Conservation (phyloP, 2,888 invertebrate species). For the Cantharis rufa region DNA sequence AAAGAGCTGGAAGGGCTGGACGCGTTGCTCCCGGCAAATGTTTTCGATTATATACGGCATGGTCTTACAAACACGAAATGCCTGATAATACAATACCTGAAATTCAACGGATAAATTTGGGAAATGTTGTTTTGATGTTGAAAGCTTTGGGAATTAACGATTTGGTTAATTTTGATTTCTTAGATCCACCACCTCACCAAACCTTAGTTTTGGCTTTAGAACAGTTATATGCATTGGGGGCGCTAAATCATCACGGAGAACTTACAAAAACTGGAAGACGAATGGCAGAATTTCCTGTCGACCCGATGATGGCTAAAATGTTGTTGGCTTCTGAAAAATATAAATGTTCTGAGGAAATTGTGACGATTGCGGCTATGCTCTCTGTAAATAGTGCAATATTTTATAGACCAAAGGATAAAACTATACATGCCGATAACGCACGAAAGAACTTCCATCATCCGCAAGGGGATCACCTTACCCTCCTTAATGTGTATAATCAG, state of each 20-base stretch:
- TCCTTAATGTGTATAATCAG: conserved; percentile 95
- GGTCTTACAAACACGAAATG: conserved; percentile 97
- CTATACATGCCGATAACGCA: conserved; percentile 96
- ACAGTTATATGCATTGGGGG: conserved; percentile 96
- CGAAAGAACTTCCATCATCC: conserved; percentile 91
- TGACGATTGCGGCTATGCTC: conserved; percentile 96
- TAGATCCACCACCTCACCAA: conserved; percentile 97
- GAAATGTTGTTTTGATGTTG: conserved; percentile 94
- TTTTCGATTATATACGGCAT: conserved; percentile 96
- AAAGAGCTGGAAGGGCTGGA: conserved; percentile 94
- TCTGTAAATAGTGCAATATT: conserved; percentile 98
- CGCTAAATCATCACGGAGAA: conserved; percentile 96
- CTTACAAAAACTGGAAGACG: conserved; percentile 93
- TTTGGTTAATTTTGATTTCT: conserved; percentile 95
- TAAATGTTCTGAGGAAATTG: conserved; percentile 95
- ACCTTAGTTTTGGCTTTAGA: conserved; percentile 83
- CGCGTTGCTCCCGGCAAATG: conserved; percentile 97
- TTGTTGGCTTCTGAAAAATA: conserved; percentile 95
- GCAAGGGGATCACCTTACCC: conserved; percentile 93
- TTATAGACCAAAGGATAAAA: conserved; percentile 98
- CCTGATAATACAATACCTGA: conserved; percentile 98
- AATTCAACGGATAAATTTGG: conserved; percentile 95
- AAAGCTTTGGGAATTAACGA: conserved; percentile 98
- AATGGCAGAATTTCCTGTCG: conserved; percentile 99
- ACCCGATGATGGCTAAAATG: conserved; percentile 99